Conservation (phyloP, 2,797 vertebrate genomes). For the Syngnathus rostellatus region DNA sequence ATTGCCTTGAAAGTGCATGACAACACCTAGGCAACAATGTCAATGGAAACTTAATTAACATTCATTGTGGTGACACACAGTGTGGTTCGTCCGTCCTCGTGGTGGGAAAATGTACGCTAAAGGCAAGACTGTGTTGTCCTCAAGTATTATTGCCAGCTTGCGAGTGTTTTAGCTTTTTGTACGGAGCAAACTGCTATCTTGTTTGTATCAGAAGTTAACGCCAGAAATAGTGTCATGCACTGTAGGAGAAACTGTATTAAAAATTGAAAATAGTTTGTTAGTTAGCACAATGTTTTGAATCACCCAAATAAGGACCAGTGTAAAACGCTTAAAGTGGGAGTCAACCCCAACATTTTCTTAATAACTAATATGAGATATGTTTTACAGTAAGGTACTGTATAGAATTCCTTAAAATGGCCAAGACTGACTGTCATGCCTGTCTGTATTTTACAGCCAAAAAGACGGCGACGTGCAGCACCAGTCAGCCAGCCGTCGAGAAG, state of each 20-base stretch:
- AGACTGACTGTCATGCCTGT: neutral
- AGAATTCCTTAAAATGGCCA: neutral
- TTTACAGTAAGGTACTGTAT: neutral
- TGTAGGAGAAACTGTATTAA: too few species aligned
- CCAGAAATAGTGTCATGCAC: too few species aligned
- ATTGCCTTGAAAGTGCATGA: neutral
- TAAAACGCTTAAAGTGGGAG: too few species aligned
- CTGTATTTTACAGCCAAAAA: slow-evolving; percentile 49
- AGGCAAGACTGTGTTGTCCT: too few species aligned
- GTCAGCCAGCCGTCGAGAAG: slow-evolving; percentile 44
- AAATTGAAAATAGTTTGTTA: too few species aligned
- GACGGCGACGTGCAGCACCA: slow-evolving; percentile 30
- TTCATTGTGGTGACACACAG: neutral
- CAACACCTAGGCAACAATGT: neutral
- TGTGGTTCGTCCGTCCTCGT: neutral
- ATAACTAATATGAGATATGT: too few species aligned
- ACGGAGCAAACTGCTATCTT: too few species aligned
- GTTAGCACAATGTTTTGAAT: too few species aligned
- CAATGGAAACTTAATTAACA: slow-evolving; percentile 1
- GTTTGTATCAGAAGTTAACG: too few species aligned
- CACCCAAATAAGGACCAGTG: too few species aligned
- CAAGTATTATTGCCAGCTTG: slow-evolving; percentile 4
- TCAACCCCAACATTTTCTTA: too few species aligned
- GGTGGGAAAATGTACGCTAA: neutral
- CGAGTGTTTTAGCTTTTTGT: slow-evolving; percentile 7